Evolutionary conservation across 2,888 invertebrate genomes (phyloP).

Genomic region (Phorcus lineatus): DNA sequence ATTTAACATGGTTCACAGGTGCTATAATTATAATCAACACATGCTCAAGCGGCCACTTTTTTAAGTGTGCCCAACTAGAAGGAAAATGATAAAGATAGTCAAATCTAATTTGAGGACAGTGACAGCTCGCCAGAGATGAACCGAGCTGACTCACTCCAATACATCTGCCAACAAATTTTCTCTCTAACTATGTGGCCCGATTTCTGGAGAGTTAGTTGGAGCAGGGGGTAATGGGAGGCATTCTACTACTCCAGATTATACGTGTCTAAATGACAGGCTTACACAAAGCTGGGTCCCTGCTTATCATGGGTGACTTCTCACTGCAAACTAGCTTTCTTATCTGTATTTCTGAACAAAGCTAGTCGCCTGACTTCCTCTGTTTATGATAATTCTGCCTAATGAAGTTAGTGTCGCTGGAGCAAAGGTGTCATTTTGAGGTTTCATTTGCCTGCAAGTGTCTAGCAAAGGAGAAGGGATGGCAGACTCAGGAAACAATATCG

Average conservation of each 20-base stretch:
- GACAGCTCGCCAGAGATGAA: conserved; percentile 2
- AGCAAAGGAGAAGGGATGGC: not conserved
- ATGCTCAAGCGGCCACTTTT: conserved; percentile 9
- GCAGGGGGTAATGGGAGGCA: not conserved
- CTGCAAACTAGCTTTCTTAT: not conserved
- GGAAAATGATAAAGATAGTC: conserved; percentile 23
- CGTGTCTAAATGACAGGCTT: conserved; percentile 9
- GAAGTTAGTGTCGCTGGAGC: conserved; percentile 5
- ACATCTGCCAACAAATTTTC: conserved; percentile 25
- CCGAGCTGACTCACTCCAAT: conserved; percentile 19
- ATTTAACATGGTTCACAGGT: conserved; percentile 20
- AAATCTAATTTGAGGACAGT: conserved; percentile 24
- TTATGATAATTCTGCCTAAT: conserved; percentile 14
- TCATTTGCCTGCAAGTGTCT: not conserved
- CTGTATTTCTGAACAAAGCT: conserved; percentile 5
- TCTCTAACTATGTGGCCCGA: not conserved
- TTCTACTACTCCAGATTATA: not conserved
- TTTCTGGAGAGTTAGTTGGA: too few relatives aligned
- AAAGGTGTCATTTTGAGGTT: conserved; percentile 20
- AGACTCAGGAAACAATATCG: conserved; percentile 12
- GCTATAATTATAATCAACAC: conserved; percentile 23
- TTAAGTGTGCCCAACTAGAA: not conserved
- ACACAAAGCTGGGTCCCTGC: not conserved
- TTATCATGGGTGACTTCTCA: not conserved
- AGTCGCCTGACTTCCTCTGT: not conserved